These are phyloP conservation scores for Orestias chungarensis DNA, from an alignment of 2,797 vertebrate genomes.

Conservation along the genomic window DNA sequence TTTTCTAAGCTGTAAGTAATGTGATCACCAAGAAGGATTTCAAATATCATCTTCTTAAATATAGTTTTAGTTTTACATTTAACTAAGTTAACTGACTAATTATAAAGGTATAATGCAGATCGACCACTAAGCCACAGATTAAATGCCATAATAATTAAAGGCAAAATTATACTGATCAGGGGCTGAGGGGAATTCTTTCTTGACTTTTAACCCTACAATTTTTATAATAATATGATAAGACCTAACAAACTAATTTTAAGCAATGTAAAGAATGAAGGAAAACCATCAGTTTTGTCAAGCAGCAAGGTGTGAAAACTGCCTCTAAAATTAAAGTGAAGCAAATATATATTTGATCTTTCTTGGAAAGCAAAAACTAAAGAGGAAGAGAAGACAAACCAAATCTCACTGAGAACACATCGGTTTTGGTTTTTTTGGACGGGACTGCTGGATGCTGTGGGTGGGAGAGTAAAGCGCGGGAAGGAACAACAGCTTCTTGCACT, in stretches of 20 bases:
- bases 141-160: too few species aligned
- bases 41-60: not conserved
- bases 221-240: not conserved
- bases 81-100: too few species aligned
- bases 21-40: not conserved
- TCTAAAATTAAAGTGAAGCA: not conserved
- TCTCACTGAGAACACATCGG: not conserved
- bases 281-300: not conserved
- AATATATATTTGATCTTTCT: not conserved
- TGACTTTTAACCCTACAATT: too few species aligned
- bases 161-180: too few species aligned
- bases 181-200: too few species aligned
- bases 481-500: not conserved
- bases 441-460: not conserved
- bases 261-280: not conserved
- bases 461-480: not conserved
- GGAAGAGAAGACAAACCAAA: not conserved
- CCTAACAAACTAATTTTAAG: not conserved
- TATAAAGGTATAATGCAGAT: too few species aligned
- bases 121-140: too few species aligned
- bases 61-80: too few species aligned
- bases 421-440: constrained; percentile 2
- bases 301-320: not conserved
- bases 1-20: not conserved
- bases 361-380: not conserved